A percentile compares a stretch with the other conserved stretches of the same genome.
These are phyloP conservation scores for Archips xylosteana DNA, from an alignment of 2,888 invertebrate genomes.

Conservation along the genomic window DNA sequence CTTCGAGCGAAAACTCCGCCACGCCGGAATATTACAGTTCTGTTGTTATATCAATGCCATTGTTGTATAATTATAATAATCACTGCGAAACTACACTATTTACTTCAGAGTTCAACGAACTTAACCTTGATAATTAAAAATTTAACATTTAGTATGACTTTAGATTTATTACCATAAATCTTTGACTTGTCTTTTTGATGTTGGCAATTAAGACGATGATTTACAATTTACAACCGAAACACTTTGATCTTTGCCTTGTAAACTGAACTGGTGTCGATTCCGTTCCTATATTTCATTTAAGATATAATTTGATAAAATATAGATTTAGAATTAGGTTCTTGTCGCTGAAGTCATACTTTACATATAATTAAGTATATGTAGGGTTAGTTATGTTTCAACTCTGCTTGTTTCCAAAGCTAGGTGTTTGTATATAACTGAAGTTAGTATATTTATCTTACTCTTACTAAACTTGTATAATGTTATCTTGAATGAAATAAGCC, in stretches of 20 bases:
- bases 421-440: too few relatives aligned
- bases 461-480: background rate
- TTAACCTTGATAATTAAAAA: constrained; percentile 38
- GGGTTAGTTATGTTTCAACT: too few relatives aligned
- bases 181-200: constrained; percentile 42
- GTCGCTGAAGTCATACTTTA: background rate
- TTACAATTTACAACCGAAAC: constrained; percentile 57
- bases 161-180: constrained; percentile 47
- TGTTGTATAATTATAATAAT: constrained; percentile 40
- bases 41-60: constrained; percentile 37
- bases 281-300: constrained; percentile 12
- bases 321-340: too few relatives aligned
- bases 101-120: constrained; percentile 30
- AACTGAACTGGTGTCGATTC: constrained; percentile 46
- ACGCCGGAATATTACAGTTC: constrained; percentile 3
- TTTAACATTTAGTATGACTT: constrained; percentile 14
- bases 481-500: background rate
- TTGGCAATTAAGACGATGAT: constrained; percentile 46
- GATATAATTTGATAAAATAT: background rate
- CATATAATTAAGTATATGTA: too few relatives aligned
- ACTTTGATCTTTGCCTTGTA: constrained; percentile 56
- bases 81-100: constrained; percentile 28
- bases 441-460: too few relatives aligned
- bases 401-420: too few relatives aligned
- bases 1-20: constrained; percentile 27